These are phyloP conservation scores for Euphysa ruthae DNA, from an alignment of 30 jellyfish, hydroid and myxozoan genomes.

Conservation along the genomic window DNA sequence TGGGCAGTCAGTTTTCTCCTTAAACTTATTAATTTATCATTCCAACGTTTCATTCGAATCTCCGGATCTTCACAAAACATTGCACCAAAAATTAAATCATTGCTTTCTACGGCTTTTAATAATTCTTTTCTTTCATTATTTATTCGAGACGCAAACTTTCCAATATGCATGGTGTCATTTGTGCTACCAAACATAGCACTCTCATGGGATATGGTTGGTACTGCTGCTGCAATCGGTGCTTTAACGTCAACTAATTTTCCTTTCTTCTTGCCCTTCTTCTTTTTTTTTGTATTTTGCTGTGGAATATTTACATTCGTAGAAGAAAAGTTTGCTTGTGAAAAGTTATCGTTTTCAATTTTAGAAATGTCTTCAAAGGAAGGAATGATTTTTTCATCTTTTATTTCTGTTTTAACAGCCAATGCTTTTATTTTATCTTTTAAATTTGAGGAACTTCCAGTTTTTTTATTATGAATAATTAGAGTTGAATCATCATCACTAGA, in stretches of 20 bases:
- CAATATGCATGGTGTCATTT: slow-evolving; percentile 21
- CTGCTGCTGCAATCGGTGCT: not conserved
- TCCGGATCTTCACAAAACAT: slow-evolving; percentile 31
- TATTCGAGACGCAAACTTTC: slow-evolving; percentile 6
- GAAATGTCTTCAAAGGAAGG: slow-evolving; percentile 11
- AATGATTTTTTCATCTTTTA: slow-evolving; percentile 2
- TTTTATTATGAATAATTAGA: not conserved
- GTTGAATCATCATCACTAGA: not conserved
- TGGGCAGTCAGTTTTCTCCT: not conserved
- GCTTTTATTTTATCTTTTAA: slow-evolving; percentile 19
- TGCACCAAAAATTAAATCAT: slow-evolving; percentile 30
- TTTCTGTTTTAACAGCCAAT: not conserved
- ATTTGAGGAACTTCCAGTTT: not conserved
- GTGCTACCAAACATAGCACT: slow-evolving; percentile 31
- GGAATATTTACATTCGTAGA: not conserved
- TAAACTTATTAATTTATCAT: slow-evolving; percentile 2
- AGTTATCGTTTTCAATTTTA: slow-evolving; percentile 22
- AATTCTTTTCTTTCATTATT: slow-evolving; percentile 4
- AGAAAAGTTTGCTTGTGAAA: slow-evolving; percentile 12
- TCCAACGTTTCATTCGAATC: slow-evolving; percentile 23
- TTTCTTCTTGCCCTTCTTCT: slow-evolving; percentile 10
- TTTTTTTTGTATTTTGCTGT: slow-evolving; percentile 15
- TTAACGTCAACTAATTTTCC: not conserved
- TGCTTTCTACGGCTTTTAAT: slow-evolving; percentile 4
- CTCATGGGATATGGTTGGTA: slow-evolving; percentile 20